Evolutionary conservation across 2,113 vertebrate species (phyloP).

Genomic region (Morone chrysops): DNA sequence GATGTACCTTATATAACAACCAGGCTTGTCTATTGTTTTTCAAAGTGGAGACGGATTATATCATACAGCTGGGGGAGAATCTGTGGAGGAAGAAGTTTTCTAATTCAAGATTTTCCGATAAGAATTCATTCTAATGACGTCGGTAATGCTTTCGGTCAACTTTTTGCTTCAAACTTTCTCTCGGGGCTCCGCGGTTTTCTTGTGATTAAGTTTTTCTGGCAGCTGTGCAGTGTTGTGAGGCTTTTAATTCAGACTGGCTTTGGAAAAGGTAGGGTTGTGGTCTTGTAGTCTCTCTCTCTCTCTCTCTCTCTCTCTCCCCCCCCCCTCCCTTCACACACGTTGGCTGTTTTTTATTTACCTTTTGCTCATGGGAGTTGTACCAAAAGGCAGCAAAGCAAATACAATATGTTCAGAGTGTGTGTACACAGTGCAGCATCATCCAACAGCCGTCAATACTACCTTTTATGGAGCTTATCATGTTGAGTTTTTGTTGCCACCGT

Average conservation of each 20-base stretch:
- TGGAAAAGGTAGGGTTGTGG: not conserved
- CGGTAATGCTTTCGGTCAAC: constrained; percentile 15
- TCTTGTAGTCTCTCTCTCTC: not conserved
- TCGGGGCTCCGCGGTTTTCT: not conserved
- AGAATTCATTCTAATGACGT: constrained; percentile 32
- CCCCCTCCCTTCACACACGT: not conserved
- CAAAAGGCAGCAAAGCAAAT: constrained; percentile 52
- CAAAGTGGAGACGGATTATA: constrained; percentile 68
- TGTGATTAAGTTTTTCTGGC: constrained; percentile 10
- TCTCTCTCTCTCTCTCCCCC: too few relatives aligned
- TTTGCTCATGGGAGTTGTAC: constrained; percentile 15
- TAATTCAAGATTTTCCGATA: constrained; percentile 42
- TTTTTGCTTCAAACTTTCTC: constrained; percentile 3
- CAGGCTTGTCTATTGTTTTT: constrained; percentile 75
- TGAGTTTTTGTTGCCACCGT: not conserved
- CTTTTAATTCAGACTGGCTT: not conserved
- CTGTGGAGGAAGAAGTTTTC: constrained; percentile 47
- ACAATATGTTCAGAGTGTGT: constrained; percentile 1
- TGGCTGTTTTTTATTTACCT: constrained; percentile 25
- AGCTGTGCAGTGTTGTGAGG: not conserved
- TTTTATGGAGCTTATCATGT: constrained; percentile 20
- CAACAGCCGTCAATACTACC: constrained; percentile 2
- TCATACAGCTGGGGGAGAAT: constrained; percentile 55
- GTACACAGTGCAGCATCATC: not conserved
- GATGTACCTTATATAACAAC: constrained; percentile 77